A percentile compares a stretch with the other conserved stretches of the same genome.
These are phyloP conservation scores for Drosophila mayri DNA, from an alignment of 1,140 invertebrate species.

Conservation along the genomic window DNA sequence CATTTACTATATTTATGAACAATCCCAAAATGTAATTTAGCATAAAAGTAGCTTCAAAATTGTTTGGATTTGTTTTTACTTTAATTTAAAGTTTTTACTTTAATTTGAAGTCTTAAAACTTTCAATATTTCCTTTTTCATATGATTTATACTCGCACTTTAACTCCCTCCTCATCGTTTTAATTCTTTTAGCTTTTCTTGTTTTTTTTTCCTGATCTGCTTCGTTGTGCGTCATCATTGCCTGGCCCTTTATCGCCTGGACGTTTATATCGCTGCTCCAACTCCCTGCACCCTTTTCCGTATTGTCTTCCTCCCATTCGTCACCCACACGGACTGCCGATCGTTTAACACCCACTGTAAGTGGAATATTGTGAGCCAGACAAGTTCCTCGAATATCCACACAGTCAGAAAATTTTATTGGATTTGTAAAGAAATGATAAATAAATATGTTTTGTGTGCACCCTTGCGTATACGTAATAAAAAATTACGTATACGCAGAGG, in stretches of 20 bases:
- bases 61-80: background rate
- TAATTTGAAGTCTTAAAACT: background rate
- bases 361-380: conserved; percentile 23
- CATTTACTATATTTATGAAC: too few species aligned
- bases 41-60: background rate
- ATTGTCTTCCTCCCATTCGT: conserved; percentile 24
- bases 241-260: conserved; percentile 61
- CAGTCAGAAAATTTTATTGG: conserved; percentile 12
- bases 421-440: background rate
- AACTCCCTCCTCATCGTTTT: conserved; percentile 18
- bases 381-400: conserved; percentile 45
- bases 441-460: background rate
- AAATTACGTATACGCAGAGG: background rate
- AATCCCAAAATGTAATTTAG: too few species aligned
- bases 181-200: background rate
- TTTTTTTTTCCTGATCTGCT: conserved; percentile 1
- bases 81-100: background rate
- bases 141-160: conserved; percentile 3
- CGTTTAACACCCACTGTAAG: conserved; percentile 47
- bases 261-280: conserved; percentile 54
- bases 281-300: background rate
- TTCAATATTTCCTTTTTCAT: background rate
- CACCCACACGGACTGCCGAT: conserved; percentile 25
- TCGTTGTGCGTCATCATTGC: conserved; percentile 32
- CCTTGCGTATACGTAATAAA: conserved; percentile 1